A percentile compares a stretch with the other conserved stretches of the same genome.
These are phyloP conservation scores for Onthophagus sagittarius DNA, from an alignment of 2,888 invertebrate genomes.

Conservation along the genomic window DNA sequence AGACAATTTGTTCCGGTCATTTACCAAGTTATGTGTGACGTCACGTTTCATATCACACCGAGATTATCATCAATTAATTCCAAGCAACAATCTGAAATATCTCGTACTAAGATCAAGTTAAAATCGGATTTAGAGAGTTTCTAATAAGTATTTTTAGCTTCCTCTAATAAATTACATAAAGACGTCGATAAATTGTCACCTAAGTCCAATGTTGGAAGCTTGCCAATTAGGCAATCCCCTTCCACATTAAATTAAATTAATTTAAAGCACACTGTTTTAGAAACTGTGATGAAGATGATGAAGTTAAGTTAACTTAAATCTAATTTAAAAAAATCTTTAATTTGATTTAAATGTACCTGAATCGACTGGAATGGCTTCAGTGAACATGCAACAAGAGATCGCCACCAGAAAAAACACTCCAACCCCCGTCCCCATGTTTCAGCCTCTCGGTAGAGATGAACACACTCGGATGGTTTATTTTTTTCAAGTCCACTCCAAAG, in stretches of 20 bases:
- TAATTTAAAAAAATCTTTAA: background rate
- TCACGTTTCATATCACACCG: background rate
- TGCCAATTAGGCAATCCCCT: background rate
- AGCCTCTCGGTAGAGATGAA: background rate
- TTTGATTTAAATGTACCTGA: conserved; percentile 51
- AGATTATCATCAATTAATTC: background rate
- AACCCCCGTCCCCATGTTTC: conserved; percentile 15
- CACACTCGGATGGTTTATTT: background rate
- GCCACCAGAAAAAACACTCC: conserved; percentile 40
- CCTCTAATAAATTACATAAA: background rate
- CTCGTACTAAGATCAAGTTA: background rate
- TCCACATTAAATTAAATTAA: background rate
- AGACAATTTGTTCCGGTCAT: conserved; percentile 15
- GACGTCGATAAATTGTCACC: background rate
- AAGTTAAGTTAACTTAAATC: background rate
- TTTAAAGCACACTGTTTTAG: background rate
- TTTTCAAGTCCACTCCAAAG: conserved; percentile 16
- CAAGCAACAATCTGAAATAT: background rate
- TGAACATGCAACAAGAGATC: conserved; percentile 41
- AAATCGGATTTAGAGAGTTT: background rate
- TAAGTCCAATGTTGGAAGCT: background rate
- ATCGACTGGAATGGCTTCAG: conserved; percentile 52
- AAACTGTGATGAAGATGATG: background rate
- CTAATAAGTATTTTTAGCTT: background rate
- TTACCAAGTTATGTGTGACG: background rate